Conservation (phyloP, 2,113 vertebrate species). For the Lagopus muta region DNA sequence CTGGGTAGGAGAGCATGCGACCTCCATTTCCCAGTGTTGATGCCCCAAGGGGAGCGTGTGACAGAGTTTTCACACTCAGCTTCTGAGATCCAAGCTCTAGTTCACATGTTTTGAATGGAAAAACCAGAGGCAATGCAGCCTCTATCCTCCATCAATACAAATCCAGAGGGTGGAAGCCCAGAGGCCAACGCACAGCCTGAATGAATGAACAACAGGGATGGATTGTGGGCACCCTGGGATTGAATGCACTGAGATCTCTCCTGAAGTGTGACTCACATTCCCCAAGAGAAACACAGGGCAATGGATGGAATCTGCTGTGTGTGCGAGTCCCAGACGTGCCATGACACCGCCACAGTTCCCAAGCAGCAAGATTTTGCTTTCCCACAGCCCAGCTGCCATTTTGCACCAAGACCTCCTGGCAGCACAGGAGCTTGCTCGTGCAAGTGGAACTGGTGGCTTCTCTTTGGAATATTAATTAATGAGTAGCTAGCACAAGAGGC, state of each 20-base stretch:
- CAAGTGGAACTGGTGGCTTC: not conserved
- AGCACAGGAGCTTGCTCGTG: not conserved
- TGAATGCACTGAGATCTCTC: not conserved
- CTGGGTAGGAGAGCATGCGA: not conserved
- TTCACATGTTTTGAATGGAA: not conserved
- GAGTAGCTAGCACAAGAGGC: not conserved
- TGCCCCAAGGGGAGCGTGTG: rapidly evolving
- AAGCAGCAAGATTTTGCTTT: not conserved
- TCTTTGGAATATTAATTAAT: conserved; percentile 25
- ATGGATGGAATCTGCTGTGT: rapidly evolving
- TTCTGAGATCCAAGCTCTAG: not conserved
- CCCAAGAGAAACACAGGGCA: not conserved
- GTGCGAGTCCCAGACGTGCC: too few species aligned
- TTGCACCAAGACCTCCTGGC: not conserved
- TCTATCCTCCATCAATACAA: not conserved
- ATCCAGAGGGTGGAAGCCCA: not conserved
- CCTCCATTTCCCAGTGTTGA: not conserved
- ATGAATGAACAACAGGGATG: too few species aligned
- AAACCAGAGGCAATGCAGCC: not conserved
- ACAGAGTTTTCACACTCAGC: not conserved
- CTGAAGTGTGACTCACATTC: not conserved
- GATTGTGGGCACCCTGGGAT: not conserved
- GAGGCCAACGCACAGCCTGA: rapidly evolving
- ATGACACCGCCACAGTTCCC: not conserved
- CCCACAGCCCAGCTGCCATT: not conserved